These are phyloP conservation scores for Tethea ocularis DNA, from an alignment of 2,888 invertebrate species.

Conservation along the genomic window DNA sequence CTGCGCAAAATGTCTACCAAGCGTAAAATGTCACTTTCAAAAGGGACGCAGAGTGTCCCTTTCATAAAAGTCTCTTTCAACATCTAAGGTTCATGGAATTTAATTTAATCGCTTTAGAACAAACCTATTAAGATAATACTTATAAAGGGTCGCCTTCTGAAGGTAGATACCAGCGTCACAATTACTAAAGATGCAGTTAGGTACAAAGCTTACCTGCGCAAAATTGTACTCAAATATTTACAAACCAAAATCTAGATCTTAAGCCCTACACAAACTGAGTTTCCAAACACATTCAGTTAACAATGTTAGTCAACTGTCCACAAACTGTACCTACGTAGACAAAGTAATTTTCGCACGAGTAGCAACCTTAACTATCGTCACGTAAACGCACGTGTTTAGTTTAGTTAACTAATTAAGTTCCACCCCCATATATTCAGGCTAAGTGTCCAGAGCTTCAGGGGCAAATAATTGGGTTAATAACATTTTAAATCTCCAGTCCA, in stretches of 20 bases:
- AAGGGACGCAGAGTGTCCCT: too few species aligned
- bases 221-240: background rate
- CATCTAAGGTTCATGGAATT: too few species aligned
- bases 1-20: too few species aligned
- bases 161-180: background rate
- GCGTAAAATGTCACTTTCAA: too few species aligned
- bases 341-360: constrained; percentile 13
- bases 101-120: too few species aligned
- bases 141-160: background rate
- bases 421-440: constrained; percentile 9
- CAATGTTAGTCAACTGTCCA: constrained; percentile 3
- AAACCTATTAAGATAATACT: background rate
- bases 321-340: constrained; percentile 4
- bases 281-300: background rate
- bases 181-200: background rate
- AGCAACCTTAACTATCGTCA: constrained; percentile 19
- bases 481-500: constrained; percentile 10
- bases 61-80: too few species aligned
- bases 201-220: background rate
- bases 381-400: constrained; percentile 26
- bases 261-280: background rate
- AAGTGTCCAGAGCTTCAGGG: constrained; percentile 9
- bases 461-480: constrained; percentile 22
- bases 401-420: constrained; percentile 31
- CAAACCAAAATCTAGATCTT: background rate